Evolutionary conservation across 2,113 vertebrate genomes (phyloP).

Genomic region (Eretmochelys imbricata): DNA sequence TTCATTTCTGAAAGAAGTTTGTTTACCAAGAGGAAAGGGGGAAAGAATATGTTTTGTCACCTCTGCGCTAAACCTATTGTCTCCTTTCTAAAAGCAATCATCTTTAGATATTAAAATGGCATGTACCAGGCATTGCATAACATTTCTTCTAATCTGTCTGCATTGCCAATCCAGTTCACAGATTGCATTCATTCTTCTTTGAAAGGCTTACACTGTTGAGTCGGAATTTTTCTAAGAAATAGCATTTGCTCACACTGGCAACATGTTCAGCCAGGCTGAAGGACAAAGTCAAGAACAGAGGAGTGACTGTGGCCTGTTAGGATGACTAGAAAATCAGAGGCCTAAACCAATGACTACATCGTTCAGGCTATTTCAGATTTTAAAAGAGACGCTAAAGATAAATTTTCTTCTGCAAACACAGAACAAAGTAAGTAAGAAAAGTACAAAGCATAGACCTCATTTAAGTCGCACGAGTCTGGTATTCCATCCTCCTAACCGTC

Average conservation of each 20-base stretch:
- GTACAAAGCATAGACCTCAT: neutral
- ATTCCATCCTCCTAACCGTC: neutral
- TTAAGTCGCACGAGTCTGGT: neutral
- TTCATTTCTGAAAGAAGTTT: slow-evolving; percentile 76
- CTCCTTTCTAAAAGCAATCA: slow-evolving; percentile 78
- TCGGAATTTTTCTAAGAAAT: slow-evolving; percentile 77
- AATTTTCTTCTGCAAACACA: neutral
- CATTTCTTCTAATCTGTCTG: slow-evolving; percentile 69
- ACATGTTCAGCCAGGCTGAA: slow-evolving; percentile 26
- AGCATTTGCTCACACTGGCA: slow-evolving; percentile 69
- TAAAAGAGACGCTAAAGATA: neutral
- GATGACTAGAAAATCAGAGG: slow-evolving; percentile 36
- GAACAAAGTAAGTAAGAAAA: slow-evolving; percentile 30
- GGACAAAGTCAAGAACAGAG: slow-evolving; percentile 71
- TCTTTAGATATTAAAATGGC: slow-evolving; percentile 73
- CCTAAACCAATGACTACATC: neutral
- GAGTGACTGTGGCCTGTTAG: slow-evolving; percentile 21
- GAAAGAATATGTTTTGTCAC: slow-evolving; percentile 77
- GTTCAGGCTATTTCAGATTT: slow-evolving; percentile 18
- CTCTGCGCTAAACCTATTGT: slow-evolving; percentile 71
- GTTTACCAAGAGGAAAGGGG: slow-evolving; percentile 75
- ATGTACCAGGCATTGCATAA: slow-evolving; percentile 52
- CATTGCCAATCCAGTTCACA: slow-evolving; percentile 73
- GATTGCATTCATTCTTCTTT: slow-evolving; percentile 74
- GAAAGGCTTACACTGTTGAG: slow-evolving; percentile 74